phyloP scores from a whole-genome alignment of 2,113 vertebrate genomes.

The Orcinus orca region DNA sequence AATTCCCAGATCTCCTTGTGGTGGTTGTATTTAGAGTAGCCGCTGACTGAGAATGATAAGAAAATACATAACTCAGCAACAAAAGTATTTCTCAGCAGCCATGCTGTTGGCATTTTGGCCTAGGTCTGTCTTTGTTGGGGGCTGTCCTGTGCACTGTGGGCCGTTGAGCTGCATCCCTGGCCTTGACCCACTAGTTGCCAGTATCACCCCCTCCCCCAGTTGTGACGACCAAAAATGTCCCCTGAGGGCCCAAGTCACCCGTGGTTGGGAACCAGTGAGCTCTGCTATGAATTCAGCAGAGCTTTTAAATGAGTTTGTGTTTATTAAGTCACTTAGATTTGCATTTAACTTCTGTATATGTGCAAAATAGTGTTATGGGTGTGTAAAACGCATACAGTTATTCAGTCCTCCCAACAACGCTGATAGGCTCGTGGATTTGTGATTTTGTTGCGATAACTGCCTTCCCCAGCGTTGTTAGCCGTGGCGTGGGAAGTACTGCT shows the following conservation, averaged over 20 bases:
- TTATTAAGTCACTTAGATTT: not conserved
- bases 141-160: not conserved
- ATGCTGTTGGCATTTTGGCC: not conserved
- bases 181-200: not conserved
- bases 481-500: not conserved
- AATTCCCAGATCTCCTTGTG: not conserved
- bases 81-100: not conserved
- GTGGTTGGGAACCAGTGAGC: not conserved
- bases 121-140: not conserved
- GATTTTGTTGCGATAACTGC: not conserved
- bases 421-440: not conserved
- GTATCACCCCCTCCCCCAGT: not conserved
- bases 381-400: not conserved
- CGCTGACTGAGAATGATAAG: not conserved
- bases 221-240: not conserved
- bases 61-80: not conserved
- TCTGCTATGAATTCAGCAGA: not conserved
- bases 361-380: not conserved
- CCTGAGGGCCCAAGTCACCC: not conserved
- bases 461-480: not conserved
- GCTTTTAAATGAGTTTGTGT: not conserved
- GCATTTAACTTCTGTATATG: not conserved
- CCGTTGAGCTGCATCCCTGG: not conserved
- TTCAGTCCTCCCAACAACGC: fast-evolving
- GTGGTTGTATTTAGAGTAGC: not conserved